These are phyloP conservation scores for Cyphomyrus plagiostoma DNA, from an alignment of 2,113 vertebrate species.

Conservation along the genomic window DNA sequence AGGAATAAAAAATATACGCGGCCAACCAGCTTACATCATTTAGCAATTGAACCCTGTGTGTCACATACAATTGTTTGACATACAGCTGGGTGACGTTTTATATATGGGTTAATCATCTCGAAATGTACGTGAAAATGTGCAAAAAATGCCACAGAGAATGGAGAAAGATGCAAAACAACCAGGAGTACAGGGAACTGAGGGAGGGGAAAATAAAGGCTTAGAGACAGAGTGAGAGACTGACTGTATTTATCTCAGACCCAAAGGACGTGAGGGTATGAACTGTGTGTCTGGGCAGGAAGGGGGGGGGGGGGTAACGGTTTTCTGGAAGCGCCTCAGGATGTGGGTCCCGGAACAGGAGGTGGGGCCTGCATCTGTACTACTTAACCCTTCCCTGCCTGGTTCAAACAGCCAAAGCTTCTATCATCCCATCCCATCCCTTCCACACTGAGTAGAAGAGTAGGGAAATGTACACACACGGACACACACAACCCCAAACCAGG, in stretches of 20 bases:
- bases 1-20: no score
- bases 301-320: neutral
- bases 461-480: neutral
- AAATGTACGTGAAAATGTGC: neutral
- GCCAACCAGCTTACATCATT: neutral
- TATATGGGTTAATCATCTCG: neutral
- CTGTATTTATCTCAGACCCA: neutral
- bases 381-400: neutral
- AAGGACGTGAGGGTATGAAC: neutral
- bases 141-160: neutral
- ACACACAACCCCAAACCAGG: neutral
- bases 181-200: neutral
- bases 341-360: neutral
- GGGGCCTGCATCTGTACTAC: neutral
- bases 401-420: neutral
- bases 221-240: neutral
- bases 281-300: neutral
- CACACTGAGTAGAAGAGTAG: neutral
- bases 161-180: neutral
- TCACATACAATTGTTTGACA: neutral
- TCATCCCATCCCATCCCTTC: neutral
- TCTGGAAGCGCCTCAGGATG: neutral
- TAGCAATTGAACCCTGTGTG: neutral
- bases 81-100: neutral
- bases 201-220: neutral